Base-by-base conservation (phyloP, 2,113 vertebrate genomes). In the Leptodactylus fuscus region DNA sequence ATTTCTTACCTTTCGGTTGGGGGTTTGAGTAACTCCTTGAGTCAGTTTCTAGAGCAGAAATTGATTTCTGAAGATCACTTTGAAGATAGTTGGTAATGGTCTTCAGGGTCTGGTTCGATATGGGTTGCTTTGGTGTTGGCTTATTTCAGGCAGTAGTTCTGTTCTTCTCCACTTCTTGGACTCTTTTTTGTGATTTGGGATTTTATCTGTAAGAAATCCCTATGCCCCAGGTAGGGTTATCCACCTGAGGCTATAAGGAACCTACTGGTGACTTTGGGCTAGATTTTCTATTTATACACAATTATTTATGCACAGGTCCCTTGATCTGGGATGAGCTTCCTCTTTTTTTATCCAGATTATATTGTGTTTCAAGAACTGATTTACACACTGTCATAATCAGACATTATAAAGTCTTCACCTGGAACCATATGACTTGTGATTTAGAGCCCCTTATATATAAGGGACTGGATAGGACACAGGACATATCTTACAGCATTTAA, bases 401-500 rank as follows among this genome's bases (percentile, higher is more conserved):
- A 49, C 32, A 78, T 85, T 53, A 85, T 85, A 85, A 85, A 85
- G 48, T 70, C n/a, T 85, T 85, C 83, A 69, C 32, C 36, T 10
- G 78, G 22, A 70, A 29, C 46, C 27, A 78, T 24, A 9, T 78
- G 44, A 78, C 20, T 20, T 71, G 12, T 80, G 76, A 85, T 85
- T 85, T 85, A 85, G 18, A 69, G 62, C 36, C 36, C 36, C 27
- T 44, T 70, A 70, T 44, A 80, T 71, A 85, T 16, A 8, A 24
- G 12, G 15, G 12, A 53, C 1, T 32, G 20, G 20, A 0, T 60
- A 60, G 55, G 5, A 32, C 60, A 65, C 13, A 11, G 4, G 13
- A 27, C n/a, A 60, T 60, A 60, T 60, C 58, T 12, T 13, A 60
- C 24, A 27, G 58, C 24, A 60, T 32, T 65, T 18, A 11, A 55